These are phyloP conservation scores for Myrmecobius fasciatus DNA, from an alignment of 2,113 vertebrate genomes.

Conservation along the genomic window DNA sequence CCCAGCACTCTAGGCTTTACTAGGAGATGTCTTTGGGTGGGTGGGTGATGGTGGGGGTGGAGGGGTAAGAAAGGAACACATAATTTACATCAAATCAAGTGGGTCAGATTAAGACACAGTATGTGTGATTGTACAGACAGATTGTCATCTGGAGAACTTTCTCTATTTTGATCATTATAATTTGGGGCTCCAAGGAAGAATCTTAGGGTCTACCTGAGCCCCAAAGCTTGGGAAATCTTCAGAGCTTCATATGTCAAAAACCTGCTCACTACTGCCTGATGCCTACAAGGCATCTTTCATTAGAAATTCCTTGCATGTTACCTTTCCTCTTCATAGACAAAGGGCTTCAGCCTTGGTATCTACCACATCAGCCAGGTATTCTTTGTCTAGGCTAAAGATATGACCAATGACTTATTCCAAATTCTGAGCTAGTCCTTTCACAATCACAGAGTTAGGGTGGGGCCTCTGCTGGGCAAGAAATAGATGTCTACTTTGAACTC, in stretches of 20 bases:
- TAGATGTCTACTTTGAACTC: neutral
- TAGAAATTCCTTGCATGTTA: conserved; percentile 84
- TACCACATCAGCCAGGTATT: conserved; percentile 76
- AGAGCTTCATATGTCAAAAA: conserved; percentile 85
- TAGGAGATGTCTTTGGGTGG: neutral
- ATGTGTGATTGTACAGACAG: neutral
- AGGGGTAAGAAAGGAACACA: neutral
- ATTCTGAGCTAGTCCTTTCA: neutral
- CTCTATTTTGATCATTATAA: conserved; percentile 78
- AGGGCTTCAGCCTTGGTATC: conserved; percentile 83
- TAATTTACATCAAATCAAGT: neutral
- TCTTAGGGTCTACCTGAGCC: conserved; percentile 77
- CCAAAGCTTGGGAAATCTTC: conserved; percentile 86
- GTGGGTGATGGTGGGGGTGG: neutral
- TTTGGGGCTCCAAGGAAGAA: conserved; percentile 87
- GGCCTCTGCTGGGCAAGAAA: neutral
- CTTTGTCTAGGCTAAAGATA: neutral
- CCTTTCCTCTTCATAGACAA: conserved; percentile 74
- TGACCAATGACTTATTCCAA: neutral
- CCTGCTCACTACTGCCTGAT: conserved; percentile 79
- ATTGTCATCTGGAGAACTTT: neutral
- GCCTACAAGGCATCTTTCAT: conserved; percentile 85
- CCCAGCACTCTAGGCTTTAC: neutral
- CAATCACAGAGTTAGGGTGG: neutral
- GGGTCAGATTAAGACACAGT: conserved; percentile 1